phyloP scores from a whole-genome alignment of 2,888 invertebrate genomes.

The Ophraella communa region DNA sequence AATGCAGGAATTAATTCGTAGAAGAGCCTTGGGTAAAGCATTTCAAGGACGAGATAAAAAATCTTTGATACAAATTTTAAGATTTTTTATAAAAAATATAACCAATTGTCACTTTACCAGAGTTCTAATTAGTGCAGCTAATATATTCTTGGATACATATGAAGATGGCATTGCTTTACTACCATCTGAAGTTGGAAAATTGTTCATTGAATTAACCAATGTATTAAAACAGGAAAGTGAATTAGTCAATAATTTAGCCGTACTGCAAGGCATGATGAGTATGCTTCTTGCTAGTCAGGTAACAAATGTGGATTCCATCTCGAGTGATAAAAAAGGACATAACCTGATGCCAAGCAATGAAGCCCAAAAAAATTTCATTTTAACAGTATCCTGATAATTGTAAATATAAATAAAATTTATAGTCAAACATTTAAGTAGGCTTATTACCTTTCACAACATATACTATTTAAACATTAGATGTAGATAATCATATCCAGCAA shows the following conservation, averaged over 20 bases:
- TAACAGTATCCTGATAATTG: conserved; percentile 59
- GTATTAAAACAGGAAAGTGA: conserved; percentile 73
- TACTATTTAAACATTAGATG: too few species aligned
- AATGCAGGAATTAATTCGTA: conserved; percentile 85
- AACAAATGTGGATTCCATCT: conserved; percentile 56
- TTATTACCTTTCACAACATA: neutral
- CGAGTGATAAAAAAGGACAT: conserved; percentile 44
- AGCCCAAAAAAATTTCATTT: conserved; percentile 66
- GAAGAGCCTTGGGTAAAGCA: conserved; percentile 79
- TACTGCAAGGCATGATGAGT: conserved; percentile 74
- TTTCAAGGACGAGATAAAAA: conserved; percentile 75
- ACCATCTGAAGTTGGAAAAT: conserved; percentile 67
- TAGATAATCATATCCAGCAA: too few species aligned
- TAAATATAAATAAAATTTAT: conserved; percentile 3
- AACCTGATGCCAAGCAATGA: conserved; percentile 55
- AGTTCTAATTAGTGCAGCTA: conserved; percentile 75
- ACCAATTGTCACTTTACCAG: conserved; percentile 78
- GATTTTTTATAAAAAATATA: conserved; percentile 75
- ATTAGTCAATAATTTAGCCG: conserved; percentile 68
- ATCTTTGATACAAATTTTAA: conserved; percentile 70
- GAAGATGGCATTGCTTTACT: conserved; percentile 69
- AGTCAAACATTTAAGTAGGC: neutral
- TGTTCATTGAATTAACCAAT: conserved; percentile 68
- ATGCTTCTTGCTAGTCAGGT: conserved; percentile 66
- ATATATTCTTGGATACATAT: conserved; percentile 78